Percentiles rank a stretch among this genome's conserved stretches.
Conservation (phyloP, 2,113 vertebrate species). For the Cinclus cinclus region DNA sequence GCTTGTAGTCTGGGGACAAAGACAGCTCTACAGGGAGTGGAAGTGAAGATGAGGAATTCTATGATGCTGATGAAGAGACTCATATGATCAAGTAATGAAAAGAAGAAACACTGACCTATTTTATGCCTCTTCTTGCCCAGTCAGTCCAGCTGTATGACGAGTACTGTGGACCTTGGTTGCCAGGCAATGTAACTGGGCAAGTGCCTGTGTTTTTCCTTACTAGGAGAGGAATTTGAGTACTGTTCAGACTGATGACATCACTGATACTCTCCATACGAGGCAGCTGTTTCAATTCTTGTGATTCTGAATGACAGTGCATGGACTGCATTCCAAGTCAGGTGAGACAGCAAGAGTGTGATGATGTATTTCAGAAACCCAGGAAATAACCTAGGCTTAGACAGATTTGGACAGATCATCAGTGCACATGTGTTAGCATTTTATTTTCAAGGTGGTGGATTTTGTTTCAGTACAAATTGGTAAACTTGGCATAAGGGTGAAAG, state of each 20-base stretch:
- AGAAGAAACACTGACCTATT: background rate
- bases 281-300: background rate
- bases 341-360: background rate
- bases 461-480: background rate
- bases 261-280: background rate
- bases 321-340: background rate
- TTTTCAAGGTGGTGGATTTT: background rate
- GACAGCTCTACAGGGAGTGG: constrained; percentile 57
- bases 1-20: constrained; percentile 62
- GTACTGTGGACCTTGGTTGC: background rate
- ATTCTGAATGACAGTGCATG: background rate
- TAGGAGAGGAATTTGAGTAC: background rate
- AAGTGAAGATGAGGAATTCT: constrained; percentile 79
- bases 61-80: constrained; percentile 76
- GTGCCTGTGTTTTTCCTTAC: background rate
- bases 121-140: background rate
- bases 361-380: background rate
- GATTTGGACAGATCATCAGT: background rate
- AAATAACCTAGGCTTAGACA: background rate
- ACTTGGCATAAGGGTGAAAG: background rate
- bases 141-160: background rate
- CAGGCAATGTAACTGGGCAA: background rate
- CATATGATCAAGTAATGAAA: constrained; percentile 76
- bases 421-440: background rate
- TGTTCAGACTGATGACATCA: background rate